These are phyloP conservation scores for Arctocebus calabarensis DNA, from an alignment of 2,797 vertebrate species.

Conservation along the genomic window DNA sequence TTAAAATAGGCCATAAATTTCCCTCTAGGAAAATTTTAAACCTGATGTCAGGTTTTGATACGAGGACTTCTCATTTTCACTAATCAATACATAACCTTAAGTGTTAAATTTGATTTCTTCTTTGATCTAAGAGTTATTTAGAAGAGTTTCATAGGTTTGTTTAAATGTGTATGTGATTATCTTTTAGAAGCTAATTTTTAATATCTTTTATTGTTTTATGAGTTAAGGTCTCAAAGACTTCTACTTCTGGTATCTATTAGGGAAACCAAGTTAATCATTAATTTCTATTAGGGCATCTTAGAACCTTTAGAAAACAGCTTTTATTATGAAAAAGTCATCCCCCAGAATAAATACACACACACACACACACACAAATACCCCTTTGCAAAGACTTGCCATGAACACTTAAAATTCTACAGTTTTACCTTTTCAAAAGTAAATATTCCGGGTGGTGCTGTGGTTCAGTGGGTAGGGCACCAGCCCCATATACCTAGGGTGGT, in stretches of 20 bases:
- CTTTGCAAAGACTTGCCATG: background rate
- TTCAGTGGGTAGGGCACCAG: no score
- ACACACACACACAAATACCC: background rate
- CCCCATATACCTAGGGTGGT: no score
- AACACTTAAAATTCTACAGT: background rate
- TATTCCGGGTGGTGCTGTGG: no score
- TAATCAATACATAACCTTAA: background rate
- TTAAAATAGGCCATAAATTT: constrained; percentile 39
- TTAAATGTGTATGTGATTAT: background rate
- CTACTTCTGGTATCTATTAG: background rate
- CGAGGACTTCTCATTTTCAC: background rate
- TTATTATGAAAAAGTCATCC: constrained; percentile 16
- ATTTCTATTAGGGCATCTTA: background rate
- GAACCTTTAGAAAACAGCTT: background rate
- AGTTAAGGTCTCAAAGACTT: background rate
- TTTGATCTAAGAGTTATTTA: background rate
- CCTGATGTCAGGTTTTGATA: background rate
- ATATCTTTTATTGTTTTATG: background rate
- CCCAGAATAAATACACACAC: background rate
- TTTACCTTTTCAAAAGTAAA: constrained; percentile 3
- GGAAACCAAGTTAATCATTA: background rate
- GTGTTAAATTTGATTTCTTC: background rate
- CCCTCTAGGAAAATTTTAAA: constrained; percentile 39
- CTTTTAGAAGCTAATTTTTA: background rate
- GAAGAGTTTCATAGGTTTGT: background rate